phyloP scores from a whole-genome alignment of 2,113 vertebrate species.

The Pogona vitticeps region DNA sequence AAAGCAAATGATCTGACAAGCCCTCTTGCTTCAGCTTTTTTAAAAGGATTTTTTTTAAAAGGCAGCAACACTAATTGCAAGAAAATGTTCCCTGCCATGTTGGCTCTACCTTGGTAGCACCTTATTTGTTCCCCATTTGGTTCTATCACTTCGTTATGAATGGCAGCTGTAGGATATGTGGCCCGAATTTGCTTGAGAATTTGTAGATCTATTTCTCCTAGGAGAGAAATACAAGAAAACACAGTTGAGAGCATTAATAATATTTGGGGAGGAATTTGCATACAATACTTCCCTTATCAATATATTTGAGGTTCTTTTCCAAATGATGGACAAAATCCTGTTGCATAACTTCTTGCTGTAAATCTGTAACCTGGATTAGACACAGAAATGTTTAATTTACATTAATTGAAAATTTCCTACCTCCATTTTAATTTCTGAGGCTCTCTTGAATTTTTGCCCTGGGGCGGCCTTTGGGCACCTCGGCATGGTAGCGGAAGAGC shows the following conservation, averaged over 20 bases:
- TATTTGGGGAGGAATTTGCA: not conserved
- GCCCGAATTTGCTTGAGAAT: slow-evolving; percentile 81
- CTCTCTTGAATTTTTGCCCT: too few species aligned
- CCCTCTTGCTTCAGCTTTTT: not conserved
- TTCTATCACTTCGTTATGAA: slow-evolving; percentile 84
- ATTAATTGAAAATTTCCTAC: too few species aligned
- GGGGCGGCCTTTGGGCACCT: too few species aligned
- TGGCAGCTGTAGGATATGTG: slow-evolving; percentile 71
- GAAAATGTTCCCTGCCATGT: not conserved
- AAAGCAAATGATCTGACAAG: not conserved
- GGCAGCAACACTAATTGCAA: not conserved
- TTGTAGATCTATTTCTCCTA: slow-evolving; percentile 86
- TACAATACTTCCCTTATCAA: not conserved
- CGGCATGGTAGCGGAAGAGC: too few species aligned
- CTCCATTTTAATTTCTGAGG: too few species aligned
- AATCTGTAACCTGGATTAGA: not conserved
- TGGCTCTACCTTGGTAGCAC: slow-evolving; percentile 86
- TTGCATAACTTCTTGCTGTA: not conserved
- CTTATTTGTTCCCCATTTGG: slow-evolving; percentile 79
- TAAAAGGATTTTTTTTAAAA: not conserved
- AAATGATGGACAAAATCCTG: not conserved
- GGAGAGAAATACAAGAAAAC: slow-evolving; percentile 24
- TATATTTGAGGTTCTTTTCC: not conserved
- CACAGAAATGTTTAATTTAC: too few species aligned
- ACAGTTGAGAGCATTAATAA: not conserved